A percentile compares a stretch with the other conserved stretches of the same genome.
Conservation (phyloP, 1,140 invertebrate species). For the Holotrichia oblita region DNA sequence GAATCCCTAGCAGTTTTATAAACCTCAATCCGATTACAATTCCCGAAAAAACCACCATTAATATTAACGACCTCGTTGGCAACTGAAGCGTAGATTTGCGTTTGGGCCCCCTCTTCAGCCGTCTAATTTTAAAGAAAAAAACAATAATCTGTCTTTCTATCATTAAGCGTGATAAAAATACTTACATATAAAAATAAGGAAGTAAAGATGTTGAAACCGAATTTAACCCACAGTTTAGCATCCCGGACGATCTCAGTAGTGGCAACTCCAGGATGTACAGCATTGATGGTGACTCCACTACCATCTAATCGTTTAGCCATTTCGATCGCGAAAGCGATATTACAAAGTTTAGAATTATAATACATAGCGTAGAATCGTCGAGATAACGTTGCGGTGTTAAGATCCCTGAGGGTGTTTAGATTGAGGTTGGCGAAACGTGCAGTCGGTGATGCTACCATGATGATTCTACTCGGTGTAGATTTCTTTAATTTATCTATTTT, state of each 20-base stretch:
- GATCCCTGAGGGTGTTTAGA: neutral
- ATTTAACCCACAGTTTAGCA: no score
- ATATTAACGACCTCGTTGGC: constrained; percentile 72
- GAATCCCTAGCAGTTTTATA: constrained; percentile 44
- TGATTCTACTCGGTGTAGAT: constrained; percentile 61
- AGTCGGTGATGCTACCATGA: constrained; percentile 57
- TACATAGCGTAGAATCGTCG: constrained; percentile 59
- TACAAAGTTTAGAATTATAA: constrained; percentile 76
- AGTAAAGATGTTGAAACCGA: no score
- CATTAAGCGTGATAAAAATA: no score
- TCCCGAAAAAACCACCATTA: constrained; percentile 44
- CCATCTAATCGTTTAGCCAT: constrained; percentile 78
- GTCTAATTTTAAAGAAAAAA: neutral
- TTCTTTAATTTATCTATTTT: constrained; percentile 62
- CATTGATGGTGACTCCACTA: constrained; percentile 80
- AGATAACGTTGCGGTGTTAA: neutral
- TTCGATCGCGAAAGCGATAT: constrained; percentile 85
- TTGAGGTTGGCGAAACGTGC: neutral
- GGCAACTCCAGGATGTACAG: constrained; percentile 77
- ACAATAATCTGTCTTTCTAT: no score
- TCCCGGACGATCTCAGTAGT: constrained; percentile 41
- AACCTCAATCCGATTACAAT: constrained; percentile 45
- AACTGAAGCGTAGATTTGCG: constrained; percentile 78
- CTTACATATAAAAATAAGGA: no score
- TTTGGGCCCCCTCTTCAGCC: constrained; percentile 78